Conservation (phyloP, 2,113 vertebrate species). For the Ploceus nigricollis region DNA sequence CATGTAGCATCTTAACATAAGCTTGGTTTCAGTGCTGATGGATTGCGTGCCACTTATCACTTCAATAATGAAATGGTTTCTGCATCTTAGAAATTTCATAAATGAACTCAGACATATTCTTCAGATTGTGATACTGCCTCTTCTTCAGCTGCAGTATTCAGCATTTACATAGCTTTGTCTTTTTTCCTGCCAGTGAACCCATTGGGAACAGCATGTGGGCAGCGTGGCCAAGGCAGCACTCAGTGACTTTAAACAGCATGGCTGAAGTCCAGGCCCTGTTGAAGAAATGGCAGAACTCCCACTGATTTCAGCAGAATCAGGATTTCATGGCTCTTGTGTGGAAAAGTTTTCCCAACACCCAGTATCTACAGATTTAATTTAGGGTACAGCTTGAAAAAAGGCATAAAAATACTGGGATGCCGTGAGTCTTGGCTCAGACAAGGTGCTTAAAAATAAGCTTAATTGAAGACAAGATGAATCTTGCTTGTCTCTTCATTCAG, state of each 20-base stretch:
- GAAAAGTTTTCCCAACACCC: slow-evolving; percentile 9
- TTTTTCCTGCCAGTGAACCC: neutral
- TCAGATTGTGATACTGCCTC: neutral
- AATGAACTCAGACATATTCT: neutral
- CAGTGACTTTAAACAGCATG: slow-evolving; percentile 17
- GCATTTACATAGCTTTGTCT: neutral
- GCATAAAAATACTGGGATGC: neutral
- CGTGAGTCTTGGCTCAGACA: neutral
- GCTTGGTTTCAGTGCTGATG: neutral
- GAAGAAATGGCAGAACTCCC: slow-evolving; percentile 42
- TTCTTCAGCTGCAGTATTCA: neutral
- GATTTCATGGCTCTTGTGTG: neutral
- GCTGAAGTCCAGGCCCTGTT: slow-evolving; percentile 26
- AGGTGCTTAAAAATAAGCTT: slow-evolving; percentile 43
- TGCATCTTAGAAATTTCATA: neutral
- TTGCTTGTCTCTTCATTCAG: slow-evolving; percentile 55
- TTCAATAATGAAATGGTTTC: neutral
- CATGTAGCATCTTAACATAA: neutral
- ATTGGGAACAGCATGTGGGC: slow-evolving; percentile 10
- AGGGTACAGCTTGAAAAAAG: neutral
- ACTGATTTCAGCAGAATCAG: neutral
- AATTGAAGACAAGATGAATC: slow-evolving; percentile 62
- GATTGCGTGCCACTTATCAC: fast-evolving
- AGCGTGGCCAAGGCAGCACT: neutral
- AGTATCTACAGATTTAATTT: slow-evolving; percentile 31